Percentiles rank a stretch among this genome's conserved stretches.
Evolutionary conservation across 2,797 vertebrate genomes (phyloP).

Genomic region (Lagodon rhomboides): DNA sequence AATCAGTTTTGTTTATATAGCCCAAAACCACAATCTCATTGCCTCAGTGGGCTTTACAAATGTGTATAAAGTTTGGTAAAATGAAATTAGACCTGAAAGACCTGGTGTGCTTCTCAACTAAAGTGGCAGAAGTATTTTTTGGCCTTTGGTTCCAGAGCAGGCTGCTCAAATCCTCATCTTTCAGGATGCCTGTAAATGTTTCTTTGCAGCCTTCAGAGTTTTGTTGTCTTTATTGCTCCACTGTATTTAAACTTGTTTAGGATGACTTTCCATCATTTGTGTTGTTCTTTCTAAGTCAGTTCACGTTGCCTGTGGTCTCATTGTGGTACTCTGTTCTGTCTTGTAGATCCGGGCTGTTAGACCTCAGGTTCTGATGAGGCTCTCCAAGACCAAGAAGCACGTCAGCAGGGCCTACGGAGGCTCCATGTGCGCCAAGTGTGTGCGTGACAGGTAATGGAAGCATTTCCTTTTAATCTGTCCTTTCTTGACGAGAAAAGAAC

Average conservation of each 20-base stretch:
- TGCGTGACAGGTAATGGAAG: constrained; percentile 93
- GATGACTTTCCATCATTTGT: too few relatives aligned
- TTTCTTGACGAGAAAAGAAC: background rate
- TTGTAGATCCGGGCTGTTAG: constrained; percentile 94
- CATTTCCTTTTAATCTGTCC: background rate
- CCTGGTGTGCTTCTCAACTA: background rate
- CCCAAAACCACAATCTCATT: too few relatives aligned
- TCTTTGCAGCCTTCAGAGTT: background rate
- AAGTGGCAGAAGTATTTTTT: background rate
- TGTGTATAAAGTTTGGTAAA: background rate
- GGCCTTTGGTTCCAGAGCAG: background rate
- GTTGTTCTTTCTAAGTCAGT: background rate
- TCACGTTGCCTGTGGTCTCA: background rate
- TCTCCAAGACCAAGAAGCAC: constrained; percentile 98
- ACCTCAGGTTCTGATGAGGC: constrained; percentile 97
- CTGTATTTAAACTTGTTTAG: background rate
- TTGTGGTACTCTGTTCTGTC: constrained; percentile 11
- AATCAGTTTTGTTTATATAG: too few relatives aligned
- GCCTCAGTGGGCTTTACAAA: too few relatives aligned
- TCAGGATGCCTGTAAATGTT: background rate
- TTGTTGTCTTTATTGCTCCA: background rate
- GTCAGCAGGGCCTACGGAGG: constrained; percentile 98
- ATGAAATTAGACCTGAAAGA: too few relatives aligned
- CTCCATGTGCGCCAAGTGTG: constrained; percentile 98
- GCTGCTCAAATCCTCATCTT: background rate